Evolutionary conservation across 2,113 vertebrate genomes (phyloP), one percentile per base, ranked within the genome.

Genomic region (Pyxicephalus adspersus): DNA sequence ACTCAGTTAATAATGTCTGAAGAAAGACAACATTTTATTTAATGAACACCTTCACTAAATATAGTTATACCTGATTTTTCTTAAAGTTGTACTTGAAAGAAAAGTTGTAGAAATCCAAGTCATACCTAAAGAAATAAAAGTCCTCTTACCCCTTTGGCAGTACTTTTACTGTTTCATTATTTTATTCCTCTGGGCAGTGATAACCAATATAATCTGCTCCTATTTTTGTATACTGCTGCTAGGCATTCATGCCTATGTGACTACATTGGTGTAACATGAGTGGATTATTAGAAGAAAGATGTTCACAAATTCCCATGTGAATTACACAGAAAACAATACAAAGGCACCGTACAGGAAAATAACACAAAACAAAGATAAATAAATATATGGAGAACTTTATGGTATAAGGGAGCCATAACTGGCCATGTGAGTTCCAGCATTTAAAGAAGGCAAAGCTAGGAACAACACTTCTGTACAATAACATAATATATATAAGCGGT

Each of bases 231-330:
- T 74, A 58, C 29, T 17, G 54, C 54, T 60, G 20, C 29, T 23
- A 34, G 55, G 54, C 54, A 34, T 20, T 6, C 22, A 6, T 61
- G 58, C 5, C 54, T 58, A 31, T 58, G 22, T 74, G 54, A 74
- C n/a, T 60, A 22, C 20, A 74, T n/a, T 8, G 11, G 38, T 58
- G 54, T 25, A 60, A 60, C 71, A 74, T 58, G 29, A 60, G 31
- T 8, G 8, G 31, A 60, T 74, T 74, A 25, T 74, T 74, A 54
- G 71, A 58, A 38, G 26, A n/a, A 55, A 74, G 54, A 74, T 23
- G 22, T 74, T 18, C 71, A n/a, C n/a, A 74, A 38, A 17, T 29
- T n/a, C 55, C 28, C 22, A 23, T 20, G n/a, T n/a, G 52, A 16
- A 58, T 22, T 22, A 26, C 28, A 16, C n/a, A 54, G 11, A 5